Conservation (phyloP, 1,140 invertebrate genomes). For the Babylonia areolata region DNA sequence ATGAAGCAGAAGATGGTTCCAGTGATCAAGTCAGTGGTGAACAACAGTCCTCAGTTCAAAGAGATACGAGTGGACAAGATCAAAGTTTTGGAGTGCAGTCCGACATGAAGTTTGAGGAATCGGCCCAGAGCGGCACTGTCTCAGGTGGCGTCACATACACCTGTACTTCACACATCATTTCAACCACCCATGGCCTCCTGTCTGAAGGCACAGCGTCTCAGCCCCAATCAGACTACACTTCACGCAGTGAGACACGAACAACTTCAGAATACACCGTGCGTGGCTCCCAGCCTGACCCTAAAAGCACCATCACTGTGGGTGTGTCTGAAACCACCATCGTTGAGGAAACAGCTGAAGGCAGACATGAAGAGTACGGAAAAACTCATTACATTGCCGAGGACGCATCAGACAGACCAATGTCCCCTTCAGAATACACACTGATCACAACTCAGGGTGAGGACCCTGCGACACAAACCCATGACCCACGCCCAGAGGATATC, state of each 20-base stretch:
- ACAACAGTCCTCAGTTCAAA: neutral
- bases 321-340: constrained; percentile 52
- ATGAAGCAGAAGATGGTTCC: neutral
- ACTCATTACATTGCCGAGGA: neutral
- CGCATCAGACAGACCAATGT: constrained; percentile 56
- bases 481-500: constrained; percentile 30
- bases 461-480: neutral
- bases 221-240: constrained; percentile 33
- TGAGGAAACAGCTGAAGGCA: constrained; percentile 61
- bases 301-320: constrained; percentile 62
- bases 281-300: constrained; percentile 44
- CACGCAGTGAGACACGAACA: constrained; percentile 41
- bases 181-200: neutral
- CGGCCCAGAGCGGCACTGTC: neutral
- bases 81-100: constrained; percentile 41
- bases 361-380: neutral
- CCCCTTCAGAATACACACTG: constrained; percentile 62
- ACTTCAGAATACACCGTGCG: constrained; percentile 43
- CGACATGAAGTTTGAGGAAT: constrained; percentile 44
- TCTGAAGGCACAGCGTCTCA: constrained; percentile 9
- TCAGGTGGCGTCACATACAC: neutral
- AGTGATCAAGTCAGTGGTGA: neutral
- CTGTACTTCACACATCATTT: neutral
- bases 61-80: neutral
- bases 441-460: constrained; percentile 46